These are phyloP conservation scores for Lutjanus campechanus DNA, from an alignment of 2,797 vertebrate genomes.

Conservation along the genomic window DNA sequence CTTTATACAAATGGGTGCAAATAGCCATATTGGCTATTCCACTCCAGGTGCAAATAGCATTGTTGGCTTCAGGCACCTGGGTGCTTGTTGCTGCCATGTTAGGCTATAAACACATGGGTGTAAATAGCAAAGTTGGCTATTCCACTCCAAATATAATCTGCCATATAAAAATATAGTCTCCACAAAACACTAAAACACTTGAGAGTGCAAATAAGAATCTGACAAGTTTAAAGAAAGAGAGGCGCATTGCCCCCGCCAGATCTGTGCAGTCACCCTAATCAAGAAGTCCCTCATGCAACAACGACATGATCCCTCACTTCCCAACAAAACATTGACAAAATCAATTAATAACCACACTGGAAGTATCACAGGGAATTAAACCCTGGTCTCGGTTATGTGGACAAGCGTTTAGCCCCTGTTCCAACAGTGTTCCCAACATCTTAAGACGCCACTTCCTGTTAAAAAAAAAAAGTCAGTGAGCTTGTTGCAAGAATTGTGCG, in stretches of 20 bases:
- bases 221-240: not conserved
- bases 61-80: no score
- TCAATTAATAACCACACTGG: not conserved
- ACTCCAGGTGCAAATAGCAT: no score
- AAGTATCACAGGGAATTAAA: not conserved
- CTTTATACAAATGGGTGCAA: no score
- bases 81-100: no score
- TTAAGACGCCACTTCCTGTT: not conserved
- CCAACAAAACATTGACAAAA: conserved; percentile 1
- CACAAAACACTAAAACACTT: no score
- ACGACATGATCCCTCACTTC: not conserved
- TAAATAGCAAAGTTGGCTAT: no score
- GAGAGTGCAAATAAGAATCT: not conserved
- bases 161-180: not conserved
- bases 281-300: not conserved
- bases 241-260: not conserved
- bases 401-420: not conserved
- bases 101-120: no score
- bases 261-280: not conserved
- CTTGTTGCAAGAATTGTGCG: not conserved
- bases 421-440: not conserved
- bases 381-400: not conserved
- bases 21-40: no score
- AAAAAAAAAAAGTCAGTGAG: not conserved
- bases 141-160: no score